Percentiles rank a stretch among this genome's conserved stretches.
phyloP scores from a whole-genome alignment of 1,140 invertebrate genomes.

The Orius insidiosus region DNA sequence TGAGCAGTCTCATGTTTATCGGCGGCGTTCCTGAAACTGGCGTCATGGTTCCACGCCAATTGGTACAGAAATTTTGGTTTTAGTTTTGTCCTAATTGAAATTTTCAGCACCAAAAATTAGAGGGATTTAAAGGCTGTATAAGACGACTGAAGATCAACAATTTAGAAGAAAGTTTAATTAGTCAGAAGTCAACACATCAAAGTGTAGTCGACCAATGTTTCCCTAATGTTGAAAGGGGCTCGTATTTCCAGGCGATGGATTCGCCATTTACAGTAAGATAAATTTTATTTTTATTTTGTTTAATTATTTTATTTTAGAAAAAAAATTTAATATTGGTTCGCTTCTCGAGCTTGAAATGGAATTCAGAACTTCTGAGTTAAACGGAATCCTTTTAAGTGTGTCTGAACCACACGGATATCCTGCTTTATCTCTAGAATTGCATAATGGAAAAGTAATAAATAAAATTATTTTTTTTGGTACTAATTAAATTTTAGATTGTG shows the following conservation, averaged over 20 bases:
- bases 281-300: conserved; percentile 4
- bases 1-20: conserved; percentile 55
- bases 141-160: conserved; percentile 56
- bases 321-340: conserved; percentile 48
- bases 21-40: conserved; percentile 49
- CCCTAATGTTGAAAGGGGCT: conserved; percentile 63
- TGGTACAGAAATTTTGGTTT: conserved; percentile 9
- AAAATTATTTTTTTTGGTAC: background rate
- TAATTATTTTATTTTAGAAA: conserved; percentile 29
- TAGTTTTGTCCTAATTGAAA: background rate
- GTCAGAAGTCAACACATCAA: conserved; percentile 39
- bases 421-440: conserved; percentile 55
- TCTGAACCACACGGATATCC: conserved; percentile 41
- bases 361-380: conserved; percentile 65
- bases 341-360: conserved; percentile 57
- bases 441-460: conserved; percentile 46
- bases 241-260: conserved; percentile 67
- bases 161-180: conserved; percentile 53
- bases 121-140: conserved; percentile 70
- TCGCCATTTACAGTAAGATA: conserved; percentile 58
- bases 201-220: conserved; percentile 70
- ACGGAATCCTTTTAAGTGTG: conserved; percentile 60
- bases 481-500: conserved; percentile 33
- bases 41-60: conserved; percentile 14
- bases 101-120: conserved; percentile 39